Conservation (phyloP, 2,888 invertebrate species). For the Exephanes ischioxanthus region DNA sequence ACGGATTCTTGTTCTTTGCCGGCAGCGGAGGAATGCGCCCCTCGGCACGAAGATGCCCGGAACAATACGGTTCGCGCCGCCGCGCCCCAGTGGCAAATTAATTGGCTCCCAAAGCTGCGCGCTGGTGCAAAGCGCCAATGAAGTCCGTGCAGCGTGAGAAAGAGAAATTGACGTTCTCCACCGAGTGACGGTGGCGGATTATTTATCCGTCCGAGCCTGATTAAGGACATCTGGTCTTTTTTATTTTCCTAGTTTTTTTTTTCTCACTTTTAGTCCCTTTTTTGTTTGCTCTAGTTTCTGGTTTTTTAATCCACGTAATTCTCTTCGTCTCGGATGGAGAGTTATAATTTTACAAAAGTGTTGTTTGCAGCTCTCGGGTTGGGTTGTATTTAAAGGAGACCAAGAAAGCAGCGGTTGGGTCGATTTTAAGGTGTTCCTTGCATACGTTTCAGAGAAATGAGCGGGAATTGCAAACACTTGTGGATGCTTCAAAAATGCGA, state of each 20-base stretch:
- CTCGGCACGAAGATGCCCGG: constrained; percentile 15
- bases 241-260: constrained; percentile 14
- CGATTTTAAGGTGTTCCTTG: no score
- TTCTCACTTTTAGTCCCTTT: constrained; percentile 1
- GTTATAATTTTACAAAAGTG: no score
- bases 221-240: background rate
- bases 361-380: no score
- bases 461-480: no score
- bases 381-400: no score
- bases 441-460: no score
- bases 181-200: constrained; percentile 25
- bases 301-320: no score
- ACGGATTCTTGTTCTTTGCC: constrained; percentile 17
- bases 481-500: no score
- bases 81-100: constrained; percentile 49
- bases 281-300: no score
- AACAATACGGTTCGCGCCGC: constrained; percentile 47
- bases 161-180: constrained; percentile 8
- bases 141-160: constrained; percentile 22
- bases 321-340: no score
- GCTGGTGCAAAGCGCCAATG: constrained; percentile 57
- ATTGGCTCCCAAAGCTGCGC: constrained; percentile 55
- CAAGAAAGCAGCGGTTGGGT: no score
- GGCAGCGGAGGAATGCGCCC: constrained; percentile 19
- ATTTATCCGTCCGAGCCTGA: background rate